Evolutionary conservation across 2,797 vertebrate genomes (phyloP).

Genomic region (Chiroxiphia lanceolata): DNA sequence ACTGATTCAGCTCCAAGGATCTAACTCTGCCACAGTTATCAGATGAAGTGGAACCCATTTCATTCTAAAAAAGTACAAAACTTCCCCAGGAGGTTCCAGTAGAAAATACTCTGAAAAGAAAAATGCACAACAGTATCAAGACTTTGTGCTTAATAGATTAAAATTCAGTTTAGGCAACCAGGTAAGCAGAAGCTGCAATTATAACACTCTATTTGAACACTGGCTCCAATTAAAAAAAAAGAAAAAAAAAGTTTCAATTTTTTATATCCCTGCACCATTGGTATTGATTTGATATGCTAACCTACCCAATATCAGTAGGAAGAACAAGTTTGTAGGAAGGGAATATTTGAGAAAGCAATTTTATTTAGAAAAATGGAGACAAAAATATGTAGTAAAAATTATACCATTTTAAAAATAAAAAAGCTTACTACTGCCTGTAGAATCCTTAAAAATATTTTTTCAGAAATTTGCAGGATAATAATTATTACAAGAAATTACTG

Average conservation of each 20-base stretch:
- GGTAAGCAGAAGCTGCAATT: neutral
- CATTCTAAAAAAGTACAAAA: neutral
- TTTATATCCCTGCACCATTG: neutral
- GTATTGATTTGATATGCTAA: neutral
- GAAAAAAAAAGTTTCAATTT: neutral
- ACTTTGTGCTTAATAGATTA: neutral
- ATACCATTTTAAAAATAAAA: neutral
- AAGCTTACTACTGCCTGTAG: neutral
- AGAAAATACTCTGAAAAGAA: neutral
- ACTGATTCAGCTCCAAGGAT: neutral
- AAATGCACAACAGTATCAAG: neutral
- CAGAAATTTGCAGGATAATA: neutral
- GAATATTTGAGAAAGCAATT: neutral
- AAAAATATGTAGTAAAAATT: neutral
- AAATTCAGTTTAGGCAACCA: neutral
- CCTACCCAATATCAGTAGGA: neutral
- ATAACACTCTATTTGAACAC: neutral
- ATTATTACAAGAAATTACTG: neutral
- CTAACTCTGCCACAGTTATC: neutral
- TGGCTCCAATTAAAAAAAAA: neutral
- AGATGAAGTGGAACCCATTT: neutral
- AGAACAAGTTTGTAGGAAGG: neutral
- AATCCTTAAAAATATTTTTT: neutral
- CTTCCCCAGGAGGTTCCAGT: neutral
- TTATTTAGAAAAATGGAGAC: neutral